phyloP scores from a whole-genome alignment of 2,888 invertebrate genomes.

The Balanococcus diminutus region DNA sequence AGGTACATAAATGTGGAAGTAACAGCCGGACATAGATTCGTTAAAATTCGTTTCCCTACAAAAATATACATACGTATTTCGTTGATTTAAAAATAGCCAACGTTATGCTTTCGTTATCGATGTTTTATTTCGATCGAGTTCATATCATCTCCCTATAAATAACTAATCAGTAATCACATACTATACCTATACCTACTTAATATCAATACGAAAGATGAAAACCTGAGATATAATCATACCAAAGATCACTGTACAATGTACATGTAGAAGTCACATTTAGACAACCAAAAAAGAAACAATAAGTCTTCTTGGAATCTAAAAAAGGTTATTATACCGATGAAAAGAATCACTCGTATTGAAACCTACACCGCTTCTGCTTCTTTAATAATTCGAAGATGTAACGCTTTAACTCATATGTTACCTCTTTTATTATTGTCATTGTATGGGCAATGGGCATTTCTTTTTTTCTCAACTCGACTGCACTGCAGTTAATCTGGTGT shows the following conservation, averaged over 20 bases:
- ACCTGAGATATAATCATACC: no score
- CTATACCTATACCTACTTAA: no score
- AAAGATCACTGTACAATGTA: not conserved
- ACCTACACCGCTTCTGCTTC: not conserved
- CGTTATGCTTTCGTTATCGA: not conserved
- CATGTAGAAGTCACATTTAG: not conserved
- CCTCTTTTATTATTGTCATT: not conserved
- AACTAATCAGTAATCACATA: not conserved
- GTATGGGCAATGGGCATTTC: not conserved
- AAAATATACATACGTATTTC: not conserved
- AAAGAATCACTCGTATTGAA: not conserved
- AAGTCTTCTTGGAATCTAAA: not conserved
- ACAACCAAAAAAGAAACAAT: not conserved
- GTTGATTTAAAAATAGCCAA: not conserved
- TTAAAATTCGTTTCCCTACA: not conserved
- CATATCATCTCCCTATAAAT: not conserved
- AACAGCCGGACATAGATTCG: not conserved
- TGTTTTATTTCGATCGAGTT: not conserved
- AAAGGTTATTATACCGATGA: conserved; percentile 18
- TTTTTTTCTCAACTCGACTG: not conserved
- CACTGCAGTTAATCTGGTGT: not conserved
- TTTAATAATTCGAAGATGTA: not conserved
- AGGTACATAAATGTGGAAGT: no score
- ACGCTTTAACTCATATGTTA: not conserved
- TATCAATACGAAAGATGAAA: not conserved